A percentile compares a stretch with the other conserved stretches of the same genome.
Evolutionary conservation across 2,113 vertebrate genomes (phyloP).

Genomic region (Atractosteus spatula): DNA sequence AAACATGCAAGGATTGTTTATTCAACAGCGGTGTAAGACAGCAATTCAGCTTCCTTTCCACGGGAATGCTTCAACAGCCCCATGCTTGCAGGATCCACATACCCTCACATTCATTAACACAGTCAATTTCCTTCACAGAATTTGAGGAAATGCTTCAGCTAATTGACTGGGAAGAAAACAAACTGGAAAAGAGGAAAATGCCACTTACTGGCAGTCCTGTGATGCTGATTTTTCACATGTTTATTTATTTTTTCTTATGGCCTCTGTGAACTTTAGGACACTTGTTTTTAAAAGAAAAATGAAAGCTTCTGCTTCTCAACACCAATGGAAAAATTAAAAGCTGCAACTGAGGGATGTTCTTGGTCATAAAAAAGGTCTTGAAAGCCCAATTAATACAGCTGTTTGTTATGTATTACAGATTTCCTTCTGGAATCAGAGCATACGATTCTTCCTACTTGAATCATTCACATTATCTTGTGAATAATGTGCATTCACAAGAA

Average conservation of each 20-base stretch:
- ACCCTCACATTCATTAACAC: conserved; percentile 28
- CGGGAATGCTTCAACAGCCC: not conserved
- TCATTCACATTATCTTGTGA: no score
- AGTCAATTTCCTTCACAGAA: conserved; percentile 25
- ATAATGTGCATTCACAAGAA: no score
- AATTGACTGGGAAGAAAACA: conserved; percentile 51
- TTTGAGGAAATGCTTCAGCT: conserved; percentile 53
- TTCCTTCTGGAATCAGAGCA: no score
- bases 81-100: conserved; percentile 14
- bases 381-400: no score
- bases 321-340: conserved; percentile 14
- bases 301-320: not conserved
- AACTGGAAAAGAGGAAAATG: conserved; percentile 11
- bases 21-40: not conserved
- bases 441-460: no score
- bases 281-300: not conserved
- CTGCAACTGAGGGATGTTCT: conserved; percentile 28
- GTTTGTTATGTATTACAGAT: not conserved
- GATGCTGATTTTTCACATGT: not conserved
- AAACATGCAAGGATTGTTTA: not conserved
- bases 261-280: conserved; percentile 17
- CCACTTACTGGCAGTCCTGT: conserved; percentile 15
- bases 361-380: conserved; percentile 1
- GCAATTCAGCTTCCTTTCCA: no score
- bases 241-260: not conserved